phyloP scores from a whole-genome alignment of 1,140 invertebrate genomes.

The Bombus sylvicola region DNA sequence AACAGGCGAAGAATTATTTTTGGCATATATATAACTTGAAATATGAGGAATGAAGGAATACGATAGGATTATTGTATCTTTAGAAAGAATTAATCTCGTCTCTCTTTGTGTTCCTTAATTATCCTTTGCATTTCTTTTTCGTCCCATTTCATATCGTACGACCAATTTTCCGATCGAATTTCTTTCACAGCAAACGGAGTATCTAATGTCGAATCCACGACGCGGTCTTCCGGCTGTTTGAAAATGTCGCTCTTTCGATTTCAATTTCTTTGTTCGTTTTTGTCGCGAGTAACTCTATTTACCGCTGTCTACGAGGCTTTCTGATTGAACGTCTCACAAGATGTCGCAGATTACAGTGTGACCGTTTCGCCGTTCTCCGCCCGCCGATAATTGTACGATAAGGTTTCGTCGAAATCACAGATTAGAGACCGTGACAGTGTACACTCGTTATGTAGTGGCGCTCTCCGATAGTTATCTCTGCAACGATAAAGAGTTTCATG shows the following conservation, averaged over 20 bases:
- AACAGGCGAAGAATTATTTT: too few species aligned
- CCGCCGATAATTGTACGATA: constrained; percentile 61
- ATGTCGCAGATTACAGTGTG: constrained; percentile 53
- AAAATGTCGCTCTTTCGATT: constrained; percentile 20
- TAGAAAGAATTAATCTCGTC: neutral
- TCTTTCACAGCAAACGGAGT: neutral
- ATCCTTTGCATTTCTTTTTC: neutral
- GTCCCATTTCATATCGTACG: neutral
- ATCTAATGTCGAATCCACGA: constrained; percentile 45
- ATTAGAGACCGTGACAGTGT: constrained; percentile 37
- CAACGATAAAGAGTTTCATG: constrained; percentile 50
- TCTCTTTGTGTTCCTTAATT: neutral
- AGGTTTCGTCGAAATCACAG: constrained; percentile 47
- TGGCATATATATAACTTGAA: too few species aligned
- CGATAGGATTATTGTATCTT: neutral
- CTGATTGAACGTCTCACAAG: constrained; percentile 37
- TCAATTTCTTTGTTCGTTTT: constrained; percentile 13
- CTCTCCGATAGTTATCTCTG: constrained; percentile 22
- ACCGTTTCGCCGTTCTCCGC: constrained; percentile 23
- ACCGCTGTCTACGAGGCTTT: constrained; percentile 18
- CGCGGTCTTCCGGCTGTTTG: constrained; percentile 12
- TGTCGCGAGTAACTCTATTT: constrained; percentile 25
- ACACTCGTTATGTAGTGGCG: constrained; percentile 19
- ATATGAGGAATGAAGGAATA: neutral
- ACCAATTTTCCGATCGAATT: neutral